Evolutionary conservation across 2,113 vertebrate species (phyloP).

Genomic region (Tragelaphus buxtoni): DNA sequence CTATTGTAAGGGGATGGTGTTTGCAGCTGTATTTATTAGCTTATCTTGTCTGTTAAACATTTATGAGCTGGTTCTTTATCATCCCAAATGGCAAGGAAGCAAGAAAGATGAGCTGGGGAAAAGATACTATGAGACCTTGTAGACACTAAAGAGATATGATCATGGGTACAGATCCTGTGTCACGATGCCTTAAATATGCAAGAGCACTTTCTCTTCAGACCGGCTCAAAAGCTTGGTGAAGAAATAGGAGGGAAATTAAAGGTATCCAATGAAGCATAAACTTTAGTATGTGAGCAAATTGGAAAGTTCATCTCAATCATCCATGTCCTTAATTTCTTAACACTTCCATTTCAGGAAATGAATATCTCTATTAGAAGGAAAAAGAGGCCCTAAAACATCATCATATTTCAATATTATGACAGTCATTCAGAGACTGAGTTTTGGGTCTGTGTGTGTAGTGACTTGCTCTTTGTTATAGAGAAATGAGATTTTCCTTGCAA

Average conservation of each 20-base stretch:
- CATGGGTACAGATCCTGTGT: constrained; percentile 40
- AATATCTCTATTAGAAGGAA: neutral
- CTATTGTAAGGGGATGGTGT: constrained; percentile 68
- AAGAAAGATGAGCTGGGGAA: constrained; percentile 62
- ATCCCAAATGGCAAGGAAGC: constrained; percentile 56
- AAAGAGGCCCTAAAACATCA: neutral
- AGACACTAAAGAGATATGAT: constrained; percentile 44
- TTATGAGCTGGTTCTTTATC: constrained; percentile 76
- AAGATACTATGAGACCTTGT: constrained; percentile 64
- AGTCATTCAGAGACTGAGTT: neutral
- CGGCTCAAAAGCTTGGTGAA: constrained; percentile 3
- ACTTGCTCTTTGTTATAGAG: neutral
- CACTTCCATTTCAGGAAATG: neutral
- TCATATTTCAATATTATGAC: neutral
- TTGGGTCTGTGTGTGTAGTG: neutral
- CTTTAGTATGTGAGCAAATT: neutral
- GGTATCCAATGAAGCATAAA: neutral
- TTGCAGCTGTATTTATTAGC: constrained; percentile 78
- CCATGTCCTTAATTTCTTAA: constrained; percentile 1
- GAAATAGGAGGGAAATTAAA: constrained; percentile 38
- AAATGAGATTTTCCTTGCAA: neutral
- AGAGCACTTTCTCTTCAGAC: constrained; percentile 19
- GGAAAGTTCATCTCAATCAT: neutral
- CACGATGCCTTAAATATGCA: constrained; percentile 56
- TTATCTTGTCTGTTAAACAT: constrained; percentile 77